These are phyloP conservation scores for Macaria notata DNA, from an alignment of 2,888 invertebrate species.

Conservation along the genomic window DNA sequence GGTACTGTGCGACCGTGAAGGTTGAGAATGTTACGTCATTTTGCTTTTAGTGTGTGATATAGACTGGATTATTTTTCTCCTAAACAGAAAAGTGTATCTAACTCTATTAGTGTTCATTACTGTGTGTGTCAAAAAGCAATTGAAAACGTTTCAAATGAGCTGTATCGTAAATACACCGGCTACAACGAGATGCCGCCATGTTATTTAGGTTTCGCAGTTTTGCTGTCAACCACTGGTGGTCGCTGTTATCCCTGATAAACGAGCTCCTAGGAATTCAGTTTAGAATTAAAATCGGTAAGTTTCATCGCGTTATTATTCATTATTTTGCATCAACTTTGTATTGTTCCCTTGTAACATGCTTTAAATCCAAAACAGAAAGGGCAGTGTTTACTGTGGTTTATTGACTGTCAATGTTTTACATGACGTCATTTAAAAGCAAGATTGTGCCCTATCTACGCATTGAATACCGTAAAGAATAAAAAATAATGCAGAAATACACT, in stretches of 20 bases:
- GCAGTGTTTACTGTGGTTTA: constrained; percentile 70
- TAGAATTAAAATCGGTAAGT: constrained; percentile 51
- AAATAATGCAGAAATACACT: background rate
- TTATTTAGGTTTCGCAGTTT: constrained; percentile 73
- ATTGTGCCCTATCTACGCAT: constrained; percentile 37
- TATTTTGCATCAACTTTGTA: background rate
- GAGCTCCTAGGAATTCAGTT: constrained; percentile 46
- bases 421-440: constrained; percentile 71
- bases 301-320: constrained; percentile 22
- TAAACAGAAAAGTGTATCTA: constrained; percentile 58
- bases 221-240: constrained; percentile 74
- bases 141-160: constrained; percentile 54
- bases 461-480: constrained; percentile 6
- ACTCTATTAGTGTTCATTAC: constrained; percentile 46
- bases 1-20: constrained; percentile 76
- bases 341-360: constrained; percentile 2
- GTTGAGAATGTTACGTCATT: constrained; percentile 83
- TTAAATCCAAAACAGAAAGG: constrained; percentile 18
- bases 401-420: constrained; percentile 75
- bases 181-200: constrained; percentile 80
- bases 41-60: constrained; percentile 73
- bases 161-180: constrained; percentile 68
- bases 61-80: constrained; percentile 62
- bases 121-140: constrained; percentile 51
- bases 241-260: constrained; percentile 59